Evolutionary conservation across 2,797 vertebrate species (phyloP).

Genomic region (Mycteria americana): DNA sequence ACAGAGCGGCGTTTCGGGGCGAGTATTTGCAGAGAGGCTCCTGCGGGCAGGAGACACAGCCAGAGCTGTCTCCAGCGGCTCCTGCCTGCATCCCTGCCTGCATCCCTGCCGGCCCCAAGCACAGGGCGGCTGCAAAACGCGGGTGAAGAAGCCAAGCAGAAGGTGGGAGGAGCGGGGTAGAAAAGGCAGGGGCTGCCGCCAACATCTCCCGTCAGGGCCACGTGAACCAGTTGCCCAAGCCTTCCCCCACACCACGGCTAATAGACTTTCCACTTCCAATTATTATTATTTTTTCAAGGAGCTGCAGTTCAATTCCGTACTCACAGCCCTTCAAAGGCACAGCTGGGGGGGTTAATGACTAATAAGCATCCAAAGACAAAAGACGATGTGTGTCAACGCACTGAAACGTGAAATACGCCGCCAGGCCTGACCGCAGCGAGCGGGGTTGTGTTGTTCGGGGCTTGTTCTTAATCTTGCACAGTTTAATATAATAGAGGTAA

Average conservation of each 20-base stretch:
- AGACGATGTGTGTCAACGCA: not conserved
- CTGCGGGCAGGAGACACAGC: not conserved
- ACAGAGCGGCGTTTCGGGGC: not conserved
- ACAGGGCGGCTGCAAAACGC: not conserved
- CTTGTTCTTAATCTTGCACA: not conserved
- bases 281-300: not conserved
- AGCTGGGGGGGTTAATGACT: not conserved
- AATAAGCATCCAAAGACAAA: conserved; percentile 13
- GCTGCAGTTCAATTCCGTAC: not conserved
- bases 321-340: not conserved
- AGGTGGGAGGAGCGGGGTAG: not conserved
- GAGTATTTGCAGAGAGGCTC: not conserved
- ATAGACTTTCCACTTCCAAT: not conserved
- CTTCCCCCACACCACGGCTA: rapidly evolving
- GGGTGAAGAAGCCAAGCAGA: not conserved
- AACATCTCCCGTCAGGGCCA: not conserved
- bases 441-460: not conserved
- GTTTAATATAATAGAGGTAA: not conserved
- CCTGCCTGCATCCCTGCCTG: not conserved
- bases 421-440: not conserved
- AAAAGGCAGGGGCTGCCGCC: not conserved
- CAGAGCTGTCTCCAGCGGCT: not conserved
- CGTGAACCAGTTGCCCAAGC: not conserved
- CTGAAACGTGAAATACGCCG: not conserved
- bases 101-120: not conserved